phyloP scores from a whole-genome alignment of 1,140 invertebrate genomes.

The Calephelis nemesis region DNA sequence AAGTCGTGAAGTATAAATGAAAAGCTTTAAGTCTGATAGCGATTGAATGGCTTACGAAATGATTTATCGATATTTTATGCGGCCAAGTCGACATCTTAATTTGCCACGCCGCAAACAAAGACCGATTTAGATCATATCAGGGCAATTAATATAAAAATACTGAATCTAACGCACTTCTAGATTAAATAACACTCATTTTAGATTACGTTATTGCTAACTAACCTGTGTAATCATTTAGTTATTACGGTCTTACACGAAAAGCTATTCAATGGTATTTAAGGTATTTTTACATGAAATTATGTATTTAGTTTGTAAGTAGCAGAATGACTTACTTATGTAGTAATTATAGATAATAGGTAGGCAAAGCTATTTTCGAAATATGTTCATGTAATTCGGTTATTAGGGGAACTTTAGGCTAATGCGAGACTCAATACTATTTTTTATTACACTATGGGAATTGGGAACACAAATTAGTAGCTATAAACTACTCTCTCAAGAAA shows the following conservation, averaged over 20 bases:
- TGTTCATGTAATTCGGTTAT: no score
- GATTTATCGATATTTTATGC: conserved; percentile 48
- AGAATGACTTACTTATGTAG: no score
- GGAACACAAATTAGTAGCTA: no score
- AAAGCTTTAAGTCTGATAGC: conserved; percentile 29
- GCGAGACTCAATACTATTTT: no score
- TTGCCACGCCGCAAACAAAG: conserved; percentile 35
- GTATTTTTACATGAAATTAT: background rate
- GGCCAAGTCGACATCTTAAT: conserved; percentile 43
- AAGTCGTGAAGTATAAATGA: conserved; percentile 4
- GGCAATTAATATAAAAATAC: conserved; percentile 23
- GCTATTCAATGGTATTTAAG: background rate
- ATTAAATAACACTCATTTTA: conserved; percentile 18
- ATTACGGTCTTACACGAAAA: conserved; percentile 3
- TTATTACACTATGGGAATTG: no score
- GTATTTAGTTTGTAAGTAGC: no score
- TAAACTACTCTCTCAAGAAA: no score
- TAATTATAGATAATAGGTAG: no score
- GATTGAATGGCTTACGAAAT: conserved; percentile 36
- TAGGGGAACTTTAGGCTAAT: no score
- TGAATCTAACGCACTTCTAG: conserved; percentile 15
- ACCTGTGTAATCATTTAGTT: conserved; percentile 7
- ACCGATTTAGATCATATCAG: conserved; percentile 21
- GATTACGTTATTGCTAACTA: conserved; percentile 12
- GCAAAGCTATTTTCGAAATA: no score